Base-by-base conservation (phyloP, 2,888 invertebrate genomes). In the Hirtodrosophila duncani region DNA sequence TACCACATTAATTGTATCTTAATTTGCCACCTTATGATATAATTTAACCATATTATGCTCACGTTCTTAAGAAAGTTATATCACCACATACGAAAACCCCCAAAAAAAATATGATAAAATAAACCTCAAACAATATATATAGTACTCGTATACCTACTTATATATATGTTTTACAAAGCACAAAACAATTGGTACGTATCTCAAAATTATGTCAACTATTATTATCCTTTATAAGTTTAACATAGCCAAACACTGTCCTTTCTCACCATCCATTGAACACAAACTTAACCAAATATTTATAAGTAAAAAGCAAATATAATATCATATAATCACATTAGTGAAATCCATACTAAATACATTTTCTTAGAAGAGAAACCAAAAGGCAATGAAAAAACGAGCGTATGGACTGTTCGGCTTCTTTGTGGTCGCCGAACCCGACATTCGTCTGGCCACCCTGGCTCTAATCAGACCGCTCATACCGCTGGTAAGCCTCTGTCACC, bases 161-260 rank as follows among this genome's bases (percentile, higher is more conserved):
- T 53, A 57, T 61, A 52, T 63, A 58, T 61, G 44, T 59, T 74
- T 59, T 44, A 70, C 50, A 74, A 69, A 84, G 82, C 84, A 72
- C 78, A 71, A 75, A 53, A 52, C 63, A 68, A 83, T 84, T 83
- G 83, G 83, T 83, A 83, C 58, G 83, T 83, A 83, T 83, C 80
- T 82, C 77, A 78, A 84, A 84, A 84, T 84, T 84, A 61, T 43
- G 60, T 64, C 38, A 61, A 60, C 43, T 65, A 50, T 64, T 81
- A 44, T 77, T 9, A 64, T 79, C 78, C 68, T 27, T n/a, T 20
- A 30, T 18, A 44, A 46, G 20, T 33, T 38, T 29, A 51, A 27
- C 13, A 34, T 42, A 21, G 41, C 45, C 29, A 23, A 36, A 50
- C 33, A 27, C 16, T 16, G 10, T 16, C 24, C 17, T 16, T 13